phyloP scores from a whole-genome alignment of 2,113 vertebrate species.

The Xyrauchen texanus region DNA sequence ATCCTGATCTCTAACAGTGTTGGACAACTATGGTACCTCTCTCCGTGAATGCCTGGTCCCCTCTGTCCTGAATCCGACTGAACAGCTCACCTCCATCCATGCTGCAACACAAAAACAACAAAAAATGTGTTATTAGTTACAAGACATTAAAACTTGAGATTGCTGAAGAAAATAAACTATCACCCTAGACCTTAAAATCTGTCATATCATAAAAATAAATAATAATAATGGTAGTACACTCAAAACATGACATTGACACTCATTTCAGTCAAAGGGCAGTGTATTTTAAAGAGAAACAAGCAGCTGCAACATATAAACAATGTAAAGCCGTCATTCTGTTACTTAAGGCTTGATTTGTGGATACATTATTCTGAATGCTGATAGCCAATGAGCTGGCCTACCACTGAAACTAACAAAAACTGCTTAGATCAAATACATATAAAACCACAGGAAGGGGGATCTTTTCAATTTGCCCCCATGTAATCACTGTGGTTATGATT shows the following conservation, averaged over 20 bases:
- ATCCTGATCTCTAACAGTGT: background rate
- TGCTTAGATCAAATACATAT: background rate
- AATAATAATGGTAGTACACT: too few species aligned
- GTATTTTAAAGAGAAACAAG: too few species aligned
- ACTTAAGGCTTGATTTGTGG: too few species aligned
- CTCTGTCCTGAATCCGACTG: conserved; percentile 94
- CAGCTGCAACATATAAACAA: too few species aligned
- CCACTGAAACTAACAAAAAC: background rate
- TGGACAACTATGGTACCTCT: conserved; percentile 75
- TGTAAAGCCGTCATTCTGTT: too few species aligned
- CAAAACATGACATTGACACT: too few species aligned
- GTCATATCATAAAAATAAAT: too few species aligned
- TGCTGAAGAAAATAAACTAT: too few species aligned
- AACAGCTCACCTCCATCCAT: conserved; percentile 97
- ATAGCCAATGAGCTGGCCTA: background rate
- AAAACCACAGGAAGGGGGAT: conserved; percentile 23
- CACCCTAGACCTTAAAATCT: too few species aligned
- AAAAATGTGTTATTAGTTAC: background rate
- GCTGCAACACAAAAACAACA: conserved; percentile 69
- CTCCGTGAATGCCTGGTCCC: conserved; percentile 98
- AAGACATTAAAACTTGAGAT: too few species aligned
- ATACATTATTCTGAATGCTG: too few species aligned
- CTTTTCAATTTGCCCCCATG: background rate
- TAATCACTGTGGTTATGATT: conserved; percentile 38
- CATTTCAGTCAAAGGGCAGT: too few species aligned